Conservation (phyloP, 2,888 invertebrate genomes). For the Spicauda simplicius region DNA sequence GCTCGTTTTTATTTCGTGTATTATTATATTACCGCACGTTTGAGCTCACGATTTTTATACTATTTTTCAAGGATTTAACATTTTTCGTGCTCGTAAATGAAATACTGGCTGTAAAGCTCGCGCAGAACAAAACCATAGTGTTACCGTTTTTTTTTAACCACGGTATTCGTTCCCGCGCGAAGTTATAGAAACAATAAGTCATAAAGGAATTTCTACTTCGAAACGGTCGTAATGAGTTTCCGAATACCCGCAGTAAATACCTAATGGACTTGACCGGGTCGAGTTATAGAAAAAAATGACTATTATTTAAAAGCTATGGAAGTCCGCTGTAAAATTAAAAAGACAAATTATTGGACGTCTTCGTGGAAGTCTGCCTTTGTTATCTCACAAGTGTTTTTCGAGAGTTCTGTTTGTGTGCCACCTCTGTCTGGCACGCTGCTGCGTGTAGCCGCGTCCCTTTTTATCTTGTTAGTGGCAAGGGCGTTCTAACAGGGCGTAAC, state of each 20-base stretch:
- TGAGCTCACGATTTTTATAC: slow-evolving; percentile 49
- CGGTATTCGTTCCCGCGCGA: slow-evolving; percentile 58
- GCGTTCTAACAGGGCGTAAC: slow-evolving; percentile 81
- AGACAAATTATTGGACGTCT: slow-evolving; percentile 85
- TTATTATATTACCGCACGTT: slow-evolving; percentile 75
- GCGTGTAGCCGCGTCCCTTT: slow-evolving; percentile 66
- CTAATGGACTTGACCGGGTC: slow-evolving; percentile 76
- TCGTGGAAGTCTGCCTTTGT: slow-evolving; percentile 83
- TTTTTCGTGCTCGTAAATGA: slow-evolving; percentile 33
- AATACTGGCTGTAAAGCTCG: slow-evolving; percentile 33
- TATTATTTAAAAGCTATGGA: slow-evolving; percentile 79
- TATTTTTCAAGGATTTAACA: slow-evolving; percentile 33
- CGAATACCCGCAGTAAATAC: slow-evolving; percentile 61
- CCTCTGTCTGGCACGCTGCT: slow-evolving; percentile 60
- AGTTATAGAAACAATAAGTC: slow-evolving; percentile 76
- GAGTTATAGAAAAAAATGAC: slow-evolving; percentile 65
- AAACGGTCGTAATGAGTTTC: slow-evolving; percentile 75
- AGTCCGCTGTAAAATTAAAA: slow-evolving; percentile 84
- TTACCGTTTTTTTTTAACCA: slow-evolving; percentile 44
- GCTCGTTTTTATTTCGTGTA: slow-evolving; percentile 71
- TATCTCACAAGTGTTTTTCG: slow-evolving; percentile 85
- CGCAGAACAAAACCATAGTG: slow-evolving; percentile 31
- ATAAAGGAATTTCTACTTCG: slow-evolving; percentile 73
- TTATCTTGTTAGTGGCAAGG: slow-evolving; percentile 77
- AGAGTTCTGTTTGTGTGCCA: slow-evolving; percentile 78